Percentiles rank a stretch among this genome's conserved stretches.
These are phyloP conservation scores for Caiman crocodilus DNA, from an alignment of 2,797 vertebrate genomes.

Conservation along the genomic window DNA sequence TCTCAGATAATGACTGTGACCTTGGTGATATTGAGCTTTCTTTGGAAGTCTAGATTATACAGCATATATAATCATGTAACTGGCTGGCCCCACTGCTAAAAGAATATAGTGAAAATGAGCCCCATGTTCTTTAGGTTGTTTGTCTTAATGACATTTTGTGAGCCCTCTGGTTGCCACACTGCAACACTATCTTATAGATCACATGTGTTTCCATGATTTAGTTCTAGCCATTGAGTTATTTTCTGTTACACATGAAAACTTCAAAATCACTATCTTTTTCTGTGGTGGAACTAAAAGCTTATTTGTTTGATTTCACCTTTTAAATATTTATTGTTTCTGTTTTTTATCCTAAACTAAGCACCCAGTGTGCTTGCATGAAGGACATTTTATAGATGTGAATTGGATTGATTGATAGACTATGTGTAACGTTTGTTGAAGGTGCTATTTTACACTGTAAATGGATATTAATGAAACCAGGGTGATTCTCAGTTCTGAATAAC, in stretches of 20 bases:
- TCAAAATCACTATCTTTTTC: constrained; percentile 33
- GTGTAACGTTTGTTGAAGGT: constrained; percentile 52
- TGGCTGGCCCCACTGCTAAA: not conserved
- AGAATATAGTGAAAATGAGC: not conserved
- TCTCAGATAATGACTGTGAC: constrained; percentile 49
- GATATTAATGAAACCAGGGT: constrained; percentile 33
- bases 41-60: constrained; percentile 15
- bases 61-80: not conserved
- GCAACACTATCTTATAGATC: constrained; percentile 10
- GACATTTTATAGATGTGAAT: constrained; percentile 55
- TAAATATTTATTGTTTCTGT: constrained; percentile 60
- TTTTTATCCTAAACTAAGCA: constrained; percentile 37
- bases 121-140: not conserved
- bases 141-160: not conserved
- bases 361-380: constrained; percentile 20
- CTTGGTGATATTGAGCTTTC: constrained; percentile 23
- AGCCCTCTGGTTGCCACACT: not conserved
- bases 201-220: not conserved
- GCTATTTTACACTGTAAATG: constrained; percentile 13
- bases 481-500: constrained; percentile 43
- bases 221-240: not conserved
- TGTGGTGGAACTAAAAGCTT: constrained; percentile 29
- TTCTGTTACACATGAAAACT: constrained; percentile 47
- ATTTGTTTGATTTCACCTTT: constrained; percentile 53
- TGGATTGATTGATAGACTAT: constrained; percentile 37